Evolutionary conservation across 2,113 vertebrate species (phyloP).

Genomic region (Poeciliopsis prolifica): DNA sequence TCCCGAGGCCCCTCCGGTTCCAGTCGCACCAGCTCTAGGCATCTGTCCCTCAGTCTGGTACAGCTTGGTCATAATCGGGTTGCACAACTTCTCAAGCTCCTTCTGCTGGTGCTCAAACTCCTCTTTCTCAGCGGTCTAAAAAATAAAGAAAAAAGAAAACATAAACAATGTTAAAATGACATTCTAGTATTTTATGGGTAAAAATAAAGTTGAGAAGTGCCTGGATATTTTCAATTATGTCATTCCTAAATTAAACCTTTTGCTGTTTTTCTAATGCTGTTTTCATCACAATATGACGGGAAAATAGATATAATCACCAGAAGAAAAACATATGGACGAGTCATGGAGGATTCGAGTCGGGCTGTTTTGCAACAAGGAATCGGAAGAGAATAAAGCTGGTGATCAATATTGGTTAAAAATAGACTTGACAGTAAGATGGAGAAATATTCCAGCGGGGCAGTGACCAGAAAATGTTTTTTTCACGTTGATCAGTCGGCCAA

Average conservation of each 20-base stretch:
- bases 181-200: background rate
- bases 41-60: slow-evolving; percentile 74
- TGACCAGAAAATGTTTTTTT: too few relatives aligned
- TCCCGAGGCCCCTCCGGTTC: slow-evolving; percentile 66
- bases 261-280: too few relatives aligned
- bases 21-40: slow-evolving; percentile 77
- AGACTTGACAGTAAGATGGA: too few relatives aligned
- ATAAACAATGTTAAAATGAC: background rate
- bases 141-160: background rate
- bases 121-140: slow-evolving; percentile 88
- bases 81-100: slow-evolving; percentile 86
- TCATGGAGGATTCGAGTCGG: too few relatives aligned
- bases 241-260: background rate
- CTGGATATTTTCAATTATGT: background rate
- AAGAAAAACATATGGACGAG: background rate
- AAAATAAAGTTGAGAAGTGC: background rate
- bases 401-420: too few relatives aligned
- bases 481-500: too few relatives aligned
- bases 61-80: slow-evolving; percentile 80
- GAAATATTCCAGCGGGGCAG: too few relatives aligned
- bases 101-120: slow-evolving; percentile 96
- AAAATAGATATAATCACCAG: background rate
- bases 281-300: background rate
- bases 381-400: too few relatives aligned
- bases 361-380: too few relatives aligned